Evolutionary conservation across 2,888 invertebrate genomes (phyloP).

Genomic region (Ectemnius lituratus): DNA sequence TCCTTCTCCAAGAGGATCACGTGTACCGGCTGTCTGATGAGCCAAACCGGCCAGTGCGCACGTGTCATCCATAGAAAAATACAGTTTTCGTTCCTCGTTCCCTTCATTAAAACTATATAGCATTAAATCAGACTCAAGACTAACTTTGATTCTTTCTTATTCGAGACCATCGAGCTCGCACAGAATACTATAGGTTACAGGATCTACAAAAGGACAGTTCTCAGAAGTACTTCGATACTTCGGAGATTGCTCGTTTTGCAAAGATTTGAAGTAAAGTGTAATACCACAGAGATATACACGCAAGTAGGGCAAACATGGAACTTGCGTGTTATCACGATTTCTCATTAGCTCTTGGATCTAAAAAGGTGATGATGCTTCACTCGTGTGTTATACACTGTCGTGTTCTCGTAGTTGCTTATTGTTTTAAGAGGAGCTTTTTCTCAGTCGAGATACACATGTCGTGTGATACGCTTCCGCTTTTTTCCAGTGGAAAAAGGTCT

Average conservation of each 20-base stretch:
- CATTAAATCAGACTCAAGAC: no score
- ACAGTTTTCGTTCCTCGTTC: not conserved
- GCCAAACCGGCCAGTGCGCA: no score
- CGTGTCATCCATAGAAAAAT: no score
- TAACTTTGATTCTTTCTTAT: no score
- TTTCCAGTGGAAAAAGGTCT: not conserved
- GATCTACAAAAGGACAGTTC: not conserved
- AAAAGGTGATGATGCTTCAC: no score
- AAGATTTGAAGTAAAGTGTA: not conserved
- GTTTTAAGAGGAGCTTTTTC: conserved; percentile 24
- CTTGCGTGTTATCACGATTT: not conserved
- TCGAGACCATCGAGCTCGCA: no score
- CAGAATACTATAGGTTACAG: no score
- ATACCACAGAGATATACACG: not conserved
- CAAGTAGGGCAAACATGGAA: not conserved
- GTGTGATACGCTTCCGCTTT: not conserved
- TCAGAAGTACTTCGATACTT: not conserved
- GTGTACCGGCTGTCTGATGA: not conserved
- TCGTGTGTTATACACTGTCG: not conserved
- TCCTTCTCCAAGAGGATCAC: conserved; percentile 12
- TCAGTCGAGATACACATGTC: not conserved
- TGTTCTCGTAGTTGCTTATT: conserved; percentile 17
- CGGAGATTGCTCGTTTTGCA: conserved; percentile 3
- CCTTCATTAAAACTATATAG: not conserved
- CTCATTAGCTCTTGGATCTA: not conserved